Evolutionary conservation across 2,797 vertebrate species (phyloP), one percentile per base, ranked within the genome.

Genomic region (Denticeps clupeoides): DNA sequence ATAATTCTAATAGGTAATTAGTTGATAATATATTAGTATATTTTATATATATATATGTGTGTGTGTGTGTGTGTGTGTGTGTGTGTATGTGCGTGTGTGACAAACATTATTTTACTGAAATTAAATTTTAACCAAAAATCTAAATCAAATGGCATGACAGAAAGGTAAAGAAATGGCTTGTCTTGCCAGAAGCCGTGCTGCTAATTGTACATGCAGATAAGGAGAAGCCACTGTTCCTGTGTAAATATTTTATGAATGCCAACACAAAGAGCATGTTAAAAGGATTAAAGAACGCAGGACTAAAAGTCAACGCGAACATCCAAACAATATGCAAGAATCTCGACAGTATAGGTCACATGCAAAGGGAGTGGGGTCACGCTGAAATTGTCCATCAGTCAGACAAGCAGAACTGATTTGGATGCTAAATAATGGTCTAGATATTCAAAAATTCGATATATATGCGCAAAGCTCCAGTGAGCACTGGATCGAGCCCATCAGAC

Each of bases 311-410:
- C 64, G 78, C 64, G 77, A 81, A 81, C 77, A 80, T 83, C 84
- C 87, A 89, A 90, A 89, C 89, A 87, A 89, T 90, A 87, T 81
- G 84, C 86, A 87, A 84, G 84, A 84, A 88, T 90, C 88, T 89
- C 88, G 87, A 90, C 90, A 89, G 89, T 82, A 87, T 83, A 93
- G 93, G 93, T 94, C 90, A 89, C 86, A 87, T 82, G 85, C 84
- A 84, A 85, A 88, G 84, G 89, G 86, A 87, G 81, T 67, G 67
- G 78, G 90, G 90, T 89, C 84, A 90, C 82, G 85, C 79, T 82
- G 82, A 91, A 93, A 97, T 91, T 97, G 92, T 96, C 94, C 90
- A 96, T 97, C 94, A 96, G 91, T 84, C 91, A 97, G 94, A 97
- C 93, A 97, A 93, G 89, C 94, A 91, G 90, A 98, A 97, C 93